Evolutionary conservation across 2,797 vertebrate genomes (phyloP), one percentile per base, ranked within the genome.

Genomic region (Chaenodraco wilsoni): DNA sequence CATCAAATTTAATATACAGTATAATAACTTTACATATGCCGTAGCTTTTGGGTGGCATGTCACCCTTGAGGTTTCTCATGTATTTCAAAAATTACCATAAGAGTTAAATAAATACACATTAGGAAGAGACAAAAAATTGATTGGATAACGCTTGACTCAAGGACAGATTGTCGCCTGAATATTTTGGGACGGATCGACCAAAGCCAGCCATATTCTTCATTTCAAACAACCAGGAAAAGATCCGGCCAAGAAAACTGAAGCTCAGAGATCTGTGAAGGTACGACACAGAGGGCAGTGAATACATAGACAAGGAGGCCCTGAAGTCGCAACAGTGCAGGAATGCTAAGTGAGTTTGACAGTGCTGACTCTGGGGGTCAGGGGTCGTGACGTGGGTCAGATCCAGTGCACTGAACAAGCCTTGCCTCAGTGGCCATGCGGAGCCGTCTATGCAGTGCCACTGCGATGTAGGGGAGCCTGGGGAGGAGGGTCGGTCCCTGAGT

Each of bases 401-500:
- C 89, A 88, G 88, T 91, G 89, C 88, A 81, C 89, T 82, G 80
- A 88, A 67, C 66, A 74, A 77, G 84, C 81, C 71, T 79, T 82
- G 87, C 84, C 69, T 90, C 83, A 78, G 83, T 69, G 16, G 52
- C 75, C 57, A 52, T 70, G 77, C 57, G 5, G 74, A 66, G 76
- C 74, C 66, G 73, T 84, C 74, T 65, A 50, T 66, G 75, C 16
- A 54, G 84, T 74, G 86, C 78, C 76, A 79, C 85, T 75, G 76
- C 78, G 80, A 73, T 68, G 71, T 27, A 54, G 65, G 77, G 68
- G 67, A 68, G 78, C 75, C 46, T 51, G 76, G 82, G 84, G 78
- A 72, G 82, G 74, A 71, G 86, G 84, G 88, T 86, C 75, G 88
- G 91, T 95, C 94, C 94, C 94, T 95, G 94, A 95, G 94, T 93